phyloP scores from a whole-genome alignment of 92 coral and sea anemone species.

The Nematostella vectensis region DNA sequence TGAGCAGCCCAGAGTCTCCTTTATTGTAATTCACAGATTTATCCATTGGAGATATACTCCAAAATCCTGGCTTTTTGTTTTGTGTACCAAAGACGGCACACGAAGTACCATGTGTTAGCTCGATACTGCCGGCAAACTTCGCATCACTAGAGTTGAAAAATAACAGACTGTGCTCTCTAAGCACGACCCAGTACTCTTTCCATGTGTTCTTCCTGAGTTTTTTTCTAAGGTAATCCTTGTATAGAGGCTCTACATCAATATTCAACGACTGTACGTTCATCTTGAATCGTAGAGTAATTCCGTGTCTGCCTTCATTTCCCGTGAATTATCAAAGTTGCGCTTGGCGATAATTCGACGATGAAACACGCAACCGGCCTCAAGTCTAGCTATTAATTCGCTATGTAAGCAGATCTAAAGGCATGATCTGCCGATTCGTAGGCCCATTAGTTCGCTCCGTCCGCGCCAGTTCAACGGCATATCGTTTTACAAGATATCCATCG shows the following conservation, averaged over 20 bases:
- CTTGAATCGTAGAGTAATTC: no score
- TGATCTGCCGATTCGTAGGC: no score
- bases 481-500: no score
- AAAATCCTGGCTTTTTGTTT: background rate
- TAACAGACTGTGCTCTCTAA: conserved; percentile 39
- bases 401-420: no score
- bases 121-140: conserved; percentile 48
- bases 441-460: no score
- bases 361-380: no score
- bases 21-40: background rate
- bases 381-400: no score
- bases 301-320: no score
- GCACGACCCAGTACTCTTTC: conserved; percentile 55
- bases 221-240: conserved; percentile 46
- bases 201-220: conserved; percentile 64
- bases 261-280: no score
- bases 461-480: no score
- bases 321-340: no score
- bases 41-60: background rate
- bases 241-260: conserved; percentile 2
- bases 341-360: no score
- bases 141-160: conserved; percentile 38
- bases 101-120: conserved; percentile 37
- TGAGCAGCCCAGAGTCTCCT: conserved; percentile 12
- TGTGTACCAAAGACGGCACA: conserved; percentile 29